phyloP scores from a whole-genome alignment of 2,888 invertebrate genomes.

The Polyploca ridens region DNA sequence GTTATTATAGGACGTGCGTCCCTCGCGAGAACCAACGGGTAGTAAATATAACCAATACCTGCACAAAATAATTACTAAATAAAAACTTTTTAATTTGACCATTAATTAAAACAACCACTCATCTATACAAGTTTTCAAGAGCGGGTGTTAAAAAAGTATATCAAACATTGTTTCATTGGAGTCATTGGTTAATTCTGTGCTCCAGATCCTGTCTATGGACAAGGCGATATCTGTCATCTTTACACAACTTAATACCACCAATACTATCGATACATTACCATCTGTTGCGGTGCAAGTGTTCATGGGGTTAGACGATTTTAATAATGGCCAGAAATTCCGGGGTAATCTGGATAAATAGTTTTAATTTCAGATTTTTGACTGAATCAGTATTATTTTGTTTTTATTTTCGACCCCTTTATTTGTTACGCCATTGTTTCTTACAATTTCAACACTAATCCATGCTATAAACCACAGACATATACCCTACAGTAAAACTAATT shows the following conservation, averaged over 20 bases:
- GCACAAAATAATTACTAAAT: not conserved
- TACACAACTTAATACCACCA: slow-evolving; percentile 76
- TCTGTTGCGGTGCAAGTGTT: slow-evolving; percentile 40
- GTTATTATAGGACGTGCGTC: no score
- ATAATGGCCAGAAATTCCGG: slow-evolving; percentile 12
- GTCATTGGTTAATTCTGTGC: slow-evolving; percentile 11
- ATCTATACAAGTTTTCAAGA: slow-evolving; percentile 1
- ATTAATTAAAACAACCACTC: not conserved
- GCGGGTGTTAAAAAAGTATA: slow-evolving; percentile 11
- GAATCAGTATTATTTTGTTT: no score
- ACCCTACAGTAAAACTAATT: no score
- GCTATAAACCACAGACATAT: no score
- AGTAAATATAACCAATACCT: no score
- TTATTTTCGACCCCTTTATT: no score
- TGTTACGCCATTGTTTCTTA: no score
- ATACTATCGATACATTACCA: slow-evolving; percentile 67
- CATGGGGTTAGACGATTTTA: slow-evolving; percentile 15
- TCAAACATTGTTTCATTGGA: slow-evolving; percentile 10
- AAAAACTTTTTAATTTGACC: no score
- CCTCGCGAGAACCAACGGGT: no score
- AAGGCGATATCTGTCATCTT: slow-evolving; percentile 57
- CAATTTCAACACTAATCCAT: no score
- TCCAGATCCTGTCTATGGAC: slow-evolving; percentile 7
- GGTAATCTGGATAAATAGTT: no score
- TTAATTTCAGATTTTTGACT: not conserved